phyloP scores from a whole-genome alignment of 2,888 invertebrate species.

The Neocrepidodera transversa region DNA sequence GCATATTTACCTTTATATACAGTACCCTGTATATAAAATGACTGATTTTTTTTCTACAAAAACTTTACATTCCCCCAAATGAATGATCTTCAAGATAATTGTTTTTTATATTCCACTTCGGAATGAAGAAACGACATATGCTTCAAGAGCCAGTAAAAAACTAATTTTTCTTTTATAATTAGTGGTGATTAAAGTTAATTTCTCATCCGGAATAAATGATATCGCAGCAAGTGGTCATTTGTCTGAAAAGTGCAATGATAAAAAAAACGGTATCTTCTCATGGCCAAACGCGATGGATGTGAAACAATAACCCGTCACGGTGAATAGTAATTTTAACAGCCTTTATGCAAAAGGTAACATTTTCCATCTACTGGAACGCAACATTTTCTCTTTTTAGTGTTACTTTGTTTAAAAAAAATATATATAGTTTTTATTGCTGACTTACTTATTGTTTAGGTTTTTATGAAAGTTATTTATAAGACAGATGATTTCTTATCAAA shows the following conservation, averaged over 20 bases:
- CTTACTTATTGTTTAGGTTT: too few species aligned
- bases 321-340: constrained; percentile 30
- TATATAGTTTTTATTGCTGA: too few species aligned
- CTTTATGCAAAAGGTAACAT: constrained; percentile 28
- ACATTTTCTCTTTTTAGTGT: constrained; percentile 19
- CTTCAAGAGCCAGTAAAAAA: constrained; percentile 4
- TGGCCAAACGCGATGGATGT: constrained; percentile 33
- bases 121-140: constrained; percentile 10
- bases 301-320: constrained; percentile 33
- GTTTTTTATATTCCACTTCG: too few species aligned
- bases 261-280: constrained; percentile 39
- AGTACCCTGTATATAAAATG: too few species aligned
- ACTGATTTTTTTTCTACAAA: too few species aligned
- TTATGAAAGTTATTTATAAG: too few species aligned
- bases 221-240: constrained; percentile 32
- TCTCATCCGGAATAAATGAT: constrained; percentile 29
- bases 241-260: constrained; percentile 34
- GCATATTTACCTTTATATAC: too few species aligned
- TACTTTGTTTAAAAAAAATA: constrained; percentile 11
- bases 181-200: constrained; percentile 23
- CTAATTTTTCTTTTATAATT: constrained; percentile 22
- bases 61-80: too few species aligned
- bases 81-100: too few species aligned
- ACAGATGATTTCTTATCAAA: too few species aligned
- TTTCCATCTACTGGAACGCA: constrained; percentile 19